Conservation (phyloP, 2,888 invertebrate species). For the Sinelater perroti region DNA sequence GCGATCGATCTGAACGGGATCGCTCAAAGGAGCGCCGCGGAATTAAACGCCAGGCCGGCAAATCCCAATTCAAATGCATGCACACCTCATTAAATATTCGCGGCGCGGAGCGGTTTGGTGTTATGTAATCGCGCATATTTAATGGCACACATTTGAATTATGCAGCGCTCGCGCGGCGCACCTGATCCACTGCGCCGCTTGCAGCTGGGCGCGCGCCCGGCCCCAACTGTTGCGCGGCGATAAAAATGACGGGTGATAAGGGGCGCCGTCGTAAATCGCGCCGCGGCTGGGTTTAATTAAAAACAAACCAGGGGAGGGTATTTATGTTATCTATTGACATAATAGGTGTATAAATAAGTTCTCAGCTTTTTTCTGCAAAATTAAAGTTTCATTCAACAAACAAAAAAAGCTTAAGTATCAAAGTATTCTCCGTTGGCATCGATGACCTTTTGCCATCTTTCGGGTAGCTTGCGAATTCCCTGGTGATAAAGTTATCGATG, state of each 20-base stretch:
- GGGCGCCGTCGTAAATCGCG: neutral
- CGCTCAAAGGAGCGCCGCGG: neutral
- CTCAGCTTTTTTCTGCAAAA: neutral
- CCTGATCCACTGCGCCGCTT: constrained; percentile 12
- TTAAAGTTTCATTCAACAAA: too few species aligned
- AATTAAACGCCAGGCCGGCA: constrained; percentile 6
- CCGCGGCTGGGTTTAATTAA: constrained; percentile 5
- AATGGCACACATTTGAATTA: constrained; percentile 28
- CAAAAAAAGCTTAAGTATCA: too few species aligned
- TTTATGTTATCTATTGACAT: too few species aligned
- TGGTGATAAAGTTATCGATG: too few species aligned
- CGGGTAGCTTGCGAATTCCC: too few species aligned
- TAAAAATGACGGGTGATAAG: neutral
- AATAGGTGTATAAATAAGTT: constrained; percentile 4
- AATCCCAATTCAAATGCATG: constrained; percentile 13
- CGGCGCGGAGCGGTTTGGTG: constrained; percentile 12
- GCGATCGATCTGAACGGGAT: too few species aligned
- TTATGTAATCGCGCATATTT: constrained; percentile 29
- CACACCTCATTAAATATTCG: constrained; percentile 25
- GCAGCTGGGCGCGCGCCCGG: neutral
- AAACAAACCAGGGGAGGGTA: neutral
- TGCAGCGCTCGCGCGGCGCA: constrained; percentile 21
- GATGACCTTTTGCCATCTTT: too few species aligned
- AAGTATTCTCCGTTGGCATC: too few species aligned
- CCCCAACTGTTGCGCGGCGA: constrained; percentile 11